These are phyloP conservation scores for Eremobia ochroleuca DNA, from an alignment of 2,888 invertebrate species.

Conservation along the genomic window DNA sequence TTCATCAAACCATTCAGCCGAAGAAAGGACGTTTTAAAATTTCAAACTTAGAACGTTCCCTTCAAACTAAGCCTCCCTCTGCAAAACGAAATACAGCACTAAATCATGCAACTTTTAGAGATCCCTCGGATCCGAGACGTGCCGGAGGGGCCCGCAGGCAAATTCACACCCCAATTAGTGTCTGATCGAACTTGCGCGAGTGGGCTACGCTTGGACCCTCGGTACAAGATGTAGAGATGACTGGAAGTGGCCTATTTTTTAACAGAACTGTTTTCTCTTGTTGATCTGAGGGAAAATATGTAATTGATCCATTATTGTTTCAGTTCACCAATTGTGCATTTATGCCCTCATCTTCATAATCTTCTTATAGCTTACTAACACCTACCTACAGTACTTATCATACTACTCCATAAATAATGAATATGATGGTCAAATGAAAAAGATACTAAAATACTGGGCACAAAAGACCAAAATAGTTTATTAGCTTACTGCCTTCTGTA, in stretches of 20 bases:
- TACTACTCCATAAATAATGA: background rate
- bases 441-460: background rate
- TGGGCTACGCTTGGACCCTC: conserved; percentile 60
- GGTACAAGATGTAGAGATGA: conserved; percentile 25
- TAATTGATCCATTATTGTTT: background rate
- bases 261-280: background rate
- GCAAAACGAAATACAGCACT: conserved; percentile 53
- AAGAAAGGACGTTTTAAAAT: conserved; percentile 32
- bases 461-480: background rate
- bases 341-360: background rate
- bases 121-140: conserved; percentile 54
- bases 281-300: background rate
- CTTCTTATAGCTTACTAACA: background rate
- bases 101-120: conserved; percentile 65
- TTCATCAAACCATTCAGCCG: background rate
- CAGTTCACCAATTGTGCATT: background rate
- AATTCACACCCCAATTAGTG: conserved; percentile 83
- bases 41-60: conserved; percentile 30
- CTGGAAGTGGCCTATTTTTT: conserved; percentile 48
- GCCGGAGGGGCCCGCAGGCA: conserved; percentile 71
- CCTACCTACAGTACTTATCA: background rate
- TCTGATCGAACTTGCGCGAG: conserved; percentile 74
- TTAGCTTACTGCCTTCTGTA: background rate
- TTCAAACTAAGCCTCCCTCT: conserved; percentile 21
- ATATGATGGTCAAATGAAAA: background rate